A percentile compares a stretch with the other conserved stretches of the same genome.
phyloP scores from a whole-genome alignment of 2,888 invertebrate genomes.

The Anthophora plumipes region DNA sequence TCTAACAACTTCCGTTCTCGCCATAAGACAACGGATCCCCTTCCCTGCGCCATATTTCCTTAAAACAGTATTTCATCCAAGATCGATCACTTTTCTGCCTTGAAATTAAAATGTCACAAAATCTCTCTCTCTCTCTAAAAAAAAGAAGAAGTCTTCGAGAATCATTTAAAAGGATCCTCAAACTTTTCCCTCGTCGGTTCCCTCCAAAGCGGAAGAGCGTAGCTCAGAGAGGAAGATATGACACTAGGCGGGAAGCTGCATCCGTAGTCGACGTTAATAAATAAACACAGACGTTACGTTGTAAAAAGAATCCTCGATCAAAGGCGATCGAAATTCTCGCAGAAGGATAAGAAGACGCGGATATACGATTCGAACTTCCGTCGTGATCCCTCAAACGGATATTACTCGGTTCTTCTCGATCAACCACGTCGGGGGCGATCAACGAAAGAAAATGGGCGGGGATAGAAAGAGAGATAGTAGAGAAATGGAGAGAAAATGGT shows the following conservation, averaged over 20 bases:
- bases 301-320: constrained; percentile 30
- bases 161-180: no score
- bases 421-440: neutral
- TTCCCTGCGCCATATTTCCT: no score
- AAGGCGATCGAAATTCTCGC: constrained; percentile 16
- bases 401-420: constrained; percentile 40
- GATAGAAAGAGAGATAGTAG: neutral
- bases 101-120: no score
- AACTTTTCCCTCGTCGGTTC: neutral
- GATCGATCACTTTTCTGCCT: no score
- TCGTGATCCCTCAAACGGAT: constrained; percentile 47
- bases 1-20: no score
- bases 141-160: no score
- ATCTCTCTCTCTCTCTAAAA: no score
- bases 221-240: no score
- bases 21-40: no score
- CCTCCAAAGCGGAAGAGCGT: neutral
- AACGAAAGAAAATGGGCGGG: neutral
- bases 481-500: neutral
- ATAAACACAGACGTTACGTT: constrained; percentile 20
- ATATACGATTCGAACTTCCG: constrained; percentile 7
- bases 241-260: neutral
- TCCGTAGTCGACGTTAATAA: constrained; percentile 12
- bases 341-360: neutral
- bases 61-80: no score